Percentiles rank a stretch among this genome's conserved stretches.
Conservation (phyloP, 2,113 vertebrate genomes). For the Chitala chitala region DNA sequence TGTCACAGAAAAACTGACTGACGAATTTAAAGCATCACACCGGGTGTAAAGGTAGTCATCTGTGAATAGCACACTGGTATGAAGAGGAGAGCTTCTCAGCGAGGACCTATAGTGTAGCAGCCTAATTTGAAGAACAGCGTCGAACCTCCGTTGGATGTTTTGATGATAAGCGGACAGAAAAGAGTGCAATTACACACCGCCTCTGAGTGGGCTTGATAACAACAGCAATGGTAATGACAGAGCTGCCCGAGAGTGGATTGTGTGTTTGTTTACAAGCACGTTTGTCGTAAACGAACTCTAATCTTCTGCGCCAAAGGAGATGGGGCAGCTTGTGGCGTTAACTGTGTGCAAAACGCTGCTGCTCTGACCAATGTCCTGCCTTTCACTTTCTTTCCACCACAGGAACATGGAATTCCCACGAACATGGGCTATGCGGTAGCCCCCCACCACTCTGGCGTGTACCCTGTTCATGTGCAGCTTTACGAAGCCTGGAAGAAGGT, state of each 20-base stretch:
- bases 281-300: not conserved
- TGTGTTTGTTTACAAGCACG: not conserved
- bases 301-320: no score
- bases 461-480: constrained; percentile 88
- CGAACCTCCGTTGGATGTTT: not conserved
- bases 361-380: not conserved
- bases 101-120: no score
- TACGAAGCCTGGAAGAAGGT: constrained; percentile 97
- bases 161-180: not conserved
- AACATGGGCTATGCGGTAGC: constrained; percentile 96
- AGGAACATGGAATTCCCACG: constrained; percentile 95
- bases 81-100: not conserved
- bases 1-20: no score
- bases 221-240: not conserved
- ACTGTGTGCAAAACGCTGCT: not conserved
- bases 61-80: no score
- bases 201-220: not conserved
- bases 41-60: no score
- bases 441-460: constrained; percentile 93
- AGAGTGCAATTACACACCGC: not conserved
- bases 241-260: not conserved
- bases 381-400: constrained; percentile 4
- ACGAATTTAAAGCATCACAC: no score
- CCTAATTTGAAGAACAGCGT: no score
- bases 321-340: no score